These are phyloP conservation scores for Hemicrepidius hirtus DNA, from an alignment of 2,888 invertebrate species.

Conservation along the genomic window DNA sequence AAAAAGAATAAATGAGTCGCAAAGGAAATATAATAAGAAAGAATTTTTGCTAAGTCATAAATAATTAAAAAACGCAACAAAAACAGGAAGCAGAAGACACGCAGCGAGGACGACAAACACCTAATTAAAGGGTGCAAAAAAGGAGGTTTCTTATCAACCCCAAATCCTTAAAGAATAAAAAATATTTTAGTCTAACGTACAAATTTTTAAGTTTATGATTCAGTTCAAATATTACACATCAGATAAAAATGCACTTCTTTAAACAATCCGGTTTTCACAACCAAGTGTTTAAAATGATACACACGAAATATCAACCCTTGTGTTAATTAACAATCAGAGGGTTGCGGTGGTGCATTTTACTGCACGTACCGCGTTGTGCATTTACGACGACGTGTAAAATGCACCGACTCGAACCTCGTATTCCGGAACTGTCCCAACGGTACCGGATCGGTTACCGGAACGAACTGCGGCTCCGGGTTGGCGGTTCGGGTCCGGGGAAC, in stretches of 20 bases:
- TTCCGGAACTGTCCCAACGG: constrained; percentile 46
- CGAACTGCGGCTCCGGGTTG: constrained; percentile 68
- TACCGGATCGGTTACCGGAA: constrained; percentile 57
- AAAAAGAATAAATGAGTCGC: not conserved
- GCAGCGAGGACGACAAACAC: constrained; percentile 10
- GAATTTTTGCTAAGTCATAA: not conserved
- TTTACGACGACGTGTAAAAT: constrained; percentile 48
- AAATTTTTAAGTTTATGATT: not conserved
- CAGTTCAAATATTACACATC: not conserved
- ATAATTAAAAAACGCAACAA: constrained; percentile 13
- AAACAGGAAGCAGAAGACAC: constrained; percentile 2
- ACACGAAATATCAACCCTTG: constrained; percentile 1
- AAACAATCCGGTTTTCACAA: constrained; percentile 10
- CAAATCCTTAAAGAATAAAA: not conserved
- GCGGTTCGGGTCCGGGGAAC: constrained; percentile 61
- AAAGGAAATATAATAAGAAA: not conserved
- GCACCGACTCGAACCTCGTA: constrained; percentile 34
- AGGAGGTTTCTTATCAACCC: not conserved
- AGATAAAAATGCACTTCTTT: constrained; percentile 16
- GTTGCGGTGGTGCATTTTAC: constrained; percentile 15
- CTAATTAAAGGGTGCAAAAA: constrained; percentile 15
- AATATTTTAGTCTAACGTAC: too few relatives aligned
- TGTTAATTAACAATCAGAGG: constrained; percentile 22
- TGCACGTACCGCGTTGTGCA: constrained; percentile 38
- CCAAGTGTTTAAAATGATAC: not conserved